Percentiles rank a stretch among this genome's conserved stretches.
These are phyloP conservation scores for Pachypanchax playfairii DNA, from an alignment of 2,113 vertebrate species.

Conservation along the genomic window DNA sequence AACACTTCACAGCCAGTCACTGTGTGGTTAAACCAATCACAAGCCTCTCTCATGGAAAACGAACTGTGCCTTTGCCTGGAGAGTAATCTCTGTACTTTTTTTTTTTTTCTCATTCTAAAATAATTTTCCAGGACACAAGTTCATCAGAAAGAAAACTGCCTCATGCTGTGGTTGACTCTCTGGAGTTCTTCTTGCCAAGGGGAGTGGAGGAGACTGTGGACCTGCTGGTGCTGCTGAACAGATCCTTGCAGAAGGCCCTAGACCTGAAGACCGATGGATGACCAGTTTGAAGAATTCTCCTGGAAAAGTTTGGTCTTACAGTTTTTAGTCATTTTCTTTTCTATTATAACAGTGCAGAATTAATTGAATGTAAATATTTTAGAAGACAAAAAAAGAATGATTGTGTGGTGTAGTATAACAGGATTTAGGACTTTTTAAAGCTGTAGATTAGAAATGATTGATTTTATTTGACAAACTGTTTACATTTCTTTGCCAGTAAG, in stretches of 20 bases:
- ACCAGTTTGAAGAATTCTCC: neutral
- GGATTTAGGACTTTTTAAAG: neutral
- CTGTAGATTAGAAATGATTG: neutral
- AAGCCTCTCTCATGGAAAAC: neutral
- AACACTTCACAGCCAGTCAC: too few relatives aligned
- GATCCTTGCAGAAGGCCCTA: conserved; percentile 46
- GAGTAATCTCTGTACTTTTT: too few relatives aligned
- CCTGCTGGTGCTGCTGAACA: conserved; percentile 57
- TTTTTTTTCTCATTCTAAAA: neutral
- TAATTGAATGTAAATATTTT: neutral
- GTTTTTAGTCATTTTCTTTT: neutral
- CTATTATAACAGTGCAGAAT: neutral
- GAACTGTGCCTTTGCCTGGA: neutral
- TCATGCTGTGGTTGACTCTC: conserved; percentile 36
- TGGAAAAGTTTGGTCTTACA: neutral
- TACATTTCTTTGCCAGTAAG: neutral
- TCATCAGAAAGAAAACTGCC: conserved; percentile 33
- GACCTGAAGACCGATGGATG: neutral
- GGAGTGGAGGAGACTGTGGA: conserved; percentile 23
- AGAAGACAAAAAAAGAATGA: neutral
- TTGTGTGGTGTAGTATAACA: neutral
- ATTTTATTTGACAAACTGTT: neutral
- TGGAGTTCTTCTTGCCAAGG: conserved; percentile 68
- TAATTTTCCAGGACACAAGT: conserved; percentile 1
- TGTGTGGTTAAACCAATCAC: too few relatives aligned